Conservation (phyloP, 2,888 invertebrate genomes). For the Nasonia oneida region DNA sequence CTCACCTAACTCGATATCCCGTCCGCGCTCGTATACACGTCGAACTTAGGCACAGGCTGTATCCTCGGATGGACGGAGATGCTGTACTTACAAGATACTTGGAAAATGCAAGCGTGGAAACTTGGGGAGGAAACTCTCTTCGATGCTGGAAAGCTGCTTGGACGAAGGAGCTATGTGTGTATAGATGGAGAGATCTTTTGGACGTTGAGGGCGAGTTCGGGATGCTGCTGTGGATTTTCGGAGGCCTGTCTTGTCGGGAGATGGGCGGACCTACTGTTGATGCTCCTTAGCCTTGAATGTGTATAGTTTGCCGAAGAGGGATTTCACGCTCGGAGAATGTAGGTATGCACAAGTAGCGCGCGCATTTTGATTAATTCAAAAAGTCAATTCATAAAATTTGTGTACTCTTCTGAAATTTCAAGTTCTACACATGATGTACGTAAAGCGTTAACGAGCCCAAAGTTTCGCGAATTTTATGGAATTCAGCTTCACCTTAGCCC, state of each 20-base stretch:
- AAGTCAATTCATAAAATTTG: background rate
- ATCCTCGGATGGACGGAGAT: background rate
- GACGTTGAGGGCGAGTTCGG: background rate
- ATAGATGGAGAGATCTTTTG: slow-evolving; percentile 9
- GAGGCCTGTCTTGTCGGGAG: background rate
- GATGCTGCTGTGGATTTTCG: background rate
- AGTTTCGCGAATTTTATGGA: background rate
- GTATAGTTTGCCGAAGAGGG: background rate
- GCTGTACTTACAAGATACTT: slow-evolving; percentile 26
- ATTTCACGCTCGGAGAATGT: background rate
- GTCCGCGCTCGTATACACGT: background rate
- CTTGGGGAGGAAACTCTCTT: slow-evolving; percentile 3
- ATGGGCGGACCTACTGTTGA: background rate
- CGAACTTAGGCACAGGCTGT: background rate
- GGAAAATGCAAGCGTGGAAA: slow-evolving; percentile 25
- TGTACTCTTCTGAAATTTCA: no score
- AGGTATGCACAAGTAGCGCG: background rate
- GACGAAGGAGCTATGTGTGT: background rate
- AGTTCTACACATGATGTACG: background rate
- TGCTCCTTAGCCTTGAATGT: background rate
- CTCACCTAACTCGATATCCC: background rate
- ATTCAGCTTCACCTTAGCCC: background rate
- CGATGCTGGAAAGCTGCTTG: background rate
- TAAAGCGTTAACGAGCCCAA: background rate
- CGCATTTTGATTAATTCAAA: background rate